Evolutionary conservation across 2,113 vertebrate species (phyloP).

Genomic region (Centrocercus urophasianus): DNA sequence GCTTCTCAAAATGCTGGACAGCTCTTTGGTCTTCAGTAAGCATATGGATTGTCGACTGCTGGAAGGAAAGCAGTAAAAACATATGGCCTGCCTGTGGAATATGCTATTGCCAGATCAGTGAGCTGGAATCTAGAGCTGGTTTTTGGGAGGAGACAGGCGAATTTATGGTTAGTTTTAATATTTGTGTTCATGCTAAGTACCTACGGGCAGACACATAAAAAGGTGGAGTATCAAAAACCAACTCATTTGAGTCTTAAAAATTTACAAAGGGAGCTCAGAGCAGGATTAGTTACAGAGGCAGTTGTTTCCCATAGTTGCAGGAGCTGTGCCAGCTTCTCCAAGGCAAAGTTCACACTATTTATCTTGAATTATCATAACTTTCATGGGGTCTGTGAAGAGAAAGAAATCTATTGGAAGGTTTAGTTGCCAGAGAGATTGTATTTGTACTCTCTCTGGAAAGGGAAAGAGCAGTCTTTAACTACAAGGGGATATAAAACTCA

Average conservation of each 20-base stretch:
- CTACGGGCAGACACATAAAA: background rate
- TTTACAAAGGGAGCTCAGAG: background rate
- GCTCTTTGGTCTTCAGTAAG: background rate
- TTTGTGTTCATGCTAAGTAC: background rate
- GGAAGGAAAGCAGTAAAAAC: slow-evolving; percentile 1
- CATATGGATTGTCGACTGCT: background rate
- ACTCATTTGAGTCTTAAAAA: background rate
- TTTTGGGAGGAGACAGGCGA: background rate
- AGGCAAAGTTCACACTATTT: background rate
- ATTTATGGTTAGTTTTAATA: background rate
- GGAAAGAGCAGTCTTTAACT: background rate
- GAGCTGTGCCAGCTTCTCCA: background rate
- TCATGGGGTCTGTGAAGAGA: background rate
- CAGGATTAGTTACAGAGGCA: background rate
- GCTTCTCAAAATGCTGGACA: background rate
- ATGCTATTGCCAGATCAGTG: background rate
- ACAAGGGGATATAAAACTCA: slow-evolving; percentile 11
- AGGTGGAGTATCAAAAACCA: background rate
- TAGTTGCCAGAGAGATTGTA: background rate
- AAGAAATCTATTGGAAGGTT: slow-evolving; percentile 2
- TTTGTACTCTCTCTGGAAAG: background rate
- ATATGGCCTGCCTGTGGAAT: background rate
- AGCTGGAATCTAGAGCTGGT: background rate
- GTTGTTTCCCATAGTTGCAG: background rate
- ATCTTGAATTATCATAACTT: background rate